phyloP scores from a whole-genome alignment of 1,140 invertebrate species.

The Philotrypesis tridentata region DNA sequence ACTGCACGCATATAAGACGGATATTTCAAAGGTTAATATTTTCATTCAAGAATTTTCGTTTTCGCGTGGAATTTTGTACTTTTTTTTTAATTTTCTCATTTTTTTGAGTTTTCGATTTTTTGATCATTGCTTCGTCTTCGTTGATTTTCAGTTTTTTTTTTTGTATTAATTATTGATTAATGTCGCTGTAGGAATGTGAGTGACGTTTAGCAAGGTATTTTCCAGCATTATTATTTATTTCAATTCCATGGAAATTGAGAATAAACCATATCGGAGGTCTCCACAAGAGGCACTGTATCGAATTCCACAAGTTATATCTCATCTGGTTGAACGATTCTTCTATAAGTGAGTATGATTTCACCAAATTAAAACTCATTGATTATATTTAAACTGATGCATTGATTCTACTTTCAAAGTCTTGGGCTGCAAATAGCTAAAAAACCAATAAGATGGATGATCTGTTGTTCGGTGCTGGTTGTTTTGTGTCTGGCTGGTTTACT shows the following conservation, averaged over 20 bases:
- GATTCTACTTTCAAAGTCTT: slow-evolving; percentile 55
- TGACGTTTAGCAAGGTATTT: not conserved
- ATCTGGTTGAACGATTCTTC: slow-evolving; percentile 63
- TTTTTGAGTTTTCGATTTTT: not conserved
- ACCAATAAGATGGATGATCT: slow-evolving; percentile 65
- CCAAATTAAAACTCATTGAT: not conserved
- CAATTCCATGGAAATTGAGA: slow-evolving; percentile 58
- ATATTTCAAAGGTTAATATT: too few species aligned
- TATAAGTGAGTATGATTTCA: slow-evolving; percentile 60
- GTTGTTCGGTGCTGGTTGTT: slow-evolving; percentile 64
- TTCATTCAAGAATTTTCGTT: too few species aligned
- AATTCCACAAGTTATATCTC: slow-evolving; percentile 62
- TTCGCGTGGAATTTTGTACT: not conserved
- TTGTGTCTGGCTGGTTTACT: slow-evolving; percentile 65
- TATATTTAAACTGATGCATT: not conserved
- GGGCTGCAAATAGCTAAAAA: slow-evolving; percentile 63
- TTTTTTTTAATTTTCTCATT: too few species aligned
- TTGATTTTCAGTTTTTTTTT: too few species aligned
- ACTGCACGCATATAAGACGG: too few species aligned
- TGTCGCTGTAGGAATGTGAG: slow-evolving; percentile 4
- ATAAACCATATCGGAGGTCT: slow-evolving; percentile 44
- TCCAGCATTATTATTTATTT: slow-evolving; percentile 15
- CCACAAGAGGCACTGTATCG: slow-evolving; percentile 44
- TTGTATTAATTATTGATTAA: not conserved
- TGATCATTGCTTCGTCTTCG: not conserved